These are phyloP conservation scores for Iguana delicatissima DNA, from an alignment of 2,797 vertebrate genomes.

Conservation along the genomic window DNA sequence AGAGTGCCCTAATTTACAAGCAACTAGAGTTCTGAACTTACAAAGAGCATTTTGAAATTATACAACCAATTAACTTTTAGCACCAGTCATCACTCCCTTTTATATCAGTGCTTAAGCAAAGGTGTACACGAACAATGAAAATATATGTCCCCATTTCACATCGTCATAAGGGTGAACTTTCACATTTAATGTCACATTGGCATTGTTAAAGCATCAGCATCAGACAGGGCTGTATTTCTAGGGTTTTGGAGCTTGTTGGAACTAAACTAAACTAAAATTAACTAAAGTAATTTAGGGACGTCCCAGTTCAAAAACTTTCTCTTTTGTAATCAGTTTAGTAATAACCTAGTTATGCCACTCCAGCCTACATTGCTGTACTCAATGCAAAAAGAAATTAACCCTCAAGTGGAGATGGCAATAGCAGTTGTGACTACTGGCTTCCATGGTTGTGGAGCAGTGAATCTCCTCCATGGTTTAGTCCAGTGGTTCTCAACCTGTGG, in stretches of 20 bases:
- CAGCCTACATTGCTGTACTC: too few species aligned
- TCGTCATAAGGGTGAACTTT: conserved; percentile 26
- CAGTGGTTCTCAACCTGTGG: too few species aligned
- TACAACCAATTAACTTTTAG: conserved; percentile 34
- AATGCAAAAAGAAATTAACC: too few species aligned
- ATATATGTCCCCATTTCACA: conserved; percentile 10
- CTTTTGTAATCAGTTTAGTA: not conserved
- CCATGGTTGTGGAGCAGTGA: too few species aligned
- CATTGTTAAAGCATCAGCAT: conserved; percentile 17
- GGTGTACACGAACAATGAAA: not conserved
- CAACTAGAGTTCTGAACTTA: conserved; percentile 17
- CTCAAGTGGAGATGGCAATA: too few species aligned
- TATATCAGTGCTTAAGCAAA: conserved; percentile 21
- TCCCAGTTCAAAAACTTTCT: not conserved
- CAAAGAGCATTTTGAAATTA: conserved; percentile 36
- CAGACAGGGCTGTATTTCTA: not conserved
- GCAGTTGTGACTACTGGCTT: too few species aligned
- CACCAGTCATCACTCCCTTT: conserved; percentile 2
- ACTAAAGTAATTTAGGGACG: not conserved
- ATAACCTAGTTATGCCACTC: not conserved
- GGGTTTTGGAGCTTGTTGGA: conserved; percentile 20
- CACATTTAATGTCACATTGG: conserved; percentile 39
- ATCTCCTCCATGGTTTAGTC: too few species aligned
- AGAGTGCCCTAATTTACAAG: conserved; percentile 38
- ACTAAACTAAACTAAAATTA: not conserved